phyloP scores from a whole-genome alignment of 2,888 invertebrate species.

The Netelia fuscicornis region DNA sequence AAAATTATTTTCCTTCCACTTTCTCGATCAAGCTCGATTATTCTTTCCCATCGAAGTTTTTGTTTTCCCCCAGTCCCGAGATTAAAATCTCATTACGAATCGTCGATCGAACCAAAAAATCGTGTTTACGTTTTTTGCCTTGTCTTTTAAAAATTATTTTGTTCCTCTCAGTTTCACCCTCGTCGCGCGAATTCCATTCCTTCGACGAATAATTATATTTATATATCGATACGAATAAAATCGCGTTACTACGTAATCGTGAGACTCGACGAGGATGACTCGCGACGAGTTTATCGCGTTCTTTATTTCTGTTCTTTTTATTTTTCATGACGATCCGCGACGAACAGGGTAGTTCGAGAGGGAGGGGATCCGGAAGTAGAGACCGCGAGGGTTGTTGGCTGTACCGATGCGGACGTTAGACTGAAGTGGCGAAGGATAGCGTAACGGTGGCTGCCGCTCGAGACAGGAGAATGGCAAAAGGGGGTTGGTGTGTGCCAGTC shows the following conservation, averaged over 20 bases:
- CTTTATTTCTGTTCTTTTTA: conserved; percentile 12
- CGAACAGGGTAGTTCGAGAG: neutral
- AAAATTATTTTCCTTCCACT: no score
- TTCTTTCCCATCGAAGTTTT: neutral
- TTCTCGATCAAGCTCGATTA: no score
- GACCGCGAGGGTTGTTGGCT: conserved; percentile 77
- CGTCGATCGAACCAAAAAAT: neutral
- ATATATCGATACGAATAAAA: no score
- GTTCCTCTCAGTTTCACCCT: no score
- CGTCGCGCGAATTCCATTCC: no score
- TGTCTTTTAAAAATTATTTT: no score
- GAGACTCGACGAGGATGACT: no score
- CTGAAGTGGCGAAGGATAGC: conserved; percentile 80
- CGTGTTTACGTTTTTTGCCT: neutral
- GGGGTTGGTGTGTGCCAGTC: conserved; percentile 73
- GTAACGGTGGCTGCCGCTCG: conserved; percentile 72
- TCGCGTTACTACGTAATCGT: no score
- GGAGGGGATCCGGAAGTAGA: conserved; percentile 39
- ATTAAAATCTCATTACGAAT: neutral
- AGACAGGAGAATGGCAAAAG: conserved; percentile 76
- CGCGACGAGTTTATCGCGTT: no score
- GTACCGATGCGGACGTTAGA: conserved; percentile 83
- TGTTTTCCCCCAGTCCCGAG: neutral
- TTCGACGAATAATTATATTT: no score
- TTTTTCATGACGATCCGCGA: conserved; percentile 18